Evolutionary conservation across 2,113 vertebrate species (phyloP).

Genomic region (Gymnorhina tibicen): DNA sequence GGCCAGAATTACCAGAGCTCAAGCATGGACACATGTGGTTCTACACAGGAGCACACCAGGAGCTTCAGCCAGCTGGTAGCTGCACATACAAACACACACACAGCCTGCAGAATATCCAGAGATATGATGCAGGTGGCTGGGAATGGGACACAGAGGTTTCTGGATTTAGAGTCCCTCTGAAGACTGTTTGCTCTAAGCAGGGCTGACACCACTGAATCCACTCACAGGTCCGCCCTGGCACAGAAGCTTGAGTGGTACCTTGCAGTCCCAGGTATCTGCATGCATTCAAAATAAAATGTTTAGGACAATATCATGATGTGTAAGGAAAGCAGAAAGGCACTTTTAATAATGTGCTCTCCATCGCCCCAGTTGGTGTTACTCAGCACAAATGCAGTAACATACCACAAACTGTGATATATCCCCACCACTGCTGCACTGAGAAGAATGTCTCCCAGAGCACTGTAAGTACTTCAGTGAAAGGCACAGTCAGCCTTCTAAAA

Average conservation of each 20-base stretch:
- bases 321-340: background rate
- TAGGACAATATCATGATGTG: background rate
- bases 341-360: background rate
- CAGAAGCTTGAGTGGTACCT: background rate
- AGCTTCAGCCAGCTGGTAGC: background rate
- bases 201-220: background rate
- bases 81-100: background rate
- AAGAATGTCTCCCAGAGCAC: background rate
- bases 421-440: background rate
- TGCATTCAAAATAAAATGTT: background rate
- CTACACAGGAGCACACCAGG: rapidly evolving
- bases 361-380: background rate
- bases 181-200: background rate
- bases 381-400: background rate
- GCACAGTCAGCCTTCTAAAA: background rate
- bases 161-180: background rate
- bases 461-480: background rate
- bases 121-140: background rate
- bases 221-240: background rate
- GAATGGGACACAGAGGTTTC: background rate
- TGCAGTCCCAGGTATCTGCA: background rate
- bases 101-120: background rate
- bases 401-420: background rate
- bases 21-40: background rate
- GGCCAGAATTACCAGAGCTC: background rate